Base-by-base conservation (phyloP, 2,888 invertebrate species). In the Temnothorax rugatulus region DNA sequence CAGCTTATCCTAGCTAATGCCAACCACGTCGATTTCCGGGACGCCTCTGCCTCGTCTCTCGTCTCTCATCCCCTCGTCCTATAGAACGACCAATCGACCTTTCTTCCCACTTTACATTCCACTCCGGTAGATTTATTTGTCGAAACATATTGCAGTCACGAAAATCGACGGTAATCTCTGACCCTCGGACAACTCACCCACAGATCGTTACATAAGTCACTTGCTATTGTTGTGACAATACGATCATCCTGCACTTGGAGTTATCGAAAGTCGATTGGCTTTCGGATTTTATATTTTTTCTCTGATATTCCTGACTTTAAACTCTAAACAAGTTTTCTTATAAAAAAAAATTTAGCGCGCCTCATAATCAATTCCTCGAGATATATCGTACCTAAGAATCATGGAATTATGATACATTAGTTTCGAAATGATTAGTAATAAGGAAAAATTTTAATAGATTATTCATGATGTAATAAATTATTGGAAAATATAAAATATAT, bases 61-160 rank as follows among this genome's bases (percentile, higher is more conserved):
- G 11, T 83, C 41, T 57, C 63, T 29, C 79, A 57, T 63, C 64
- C 52, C 38, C 29, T 29, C 63, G 8, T 29, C 57, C 25, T 21
- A 21, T 50, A 25, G 54, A 59, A 52, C 83, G 79, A 84, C 81
- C 90, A 84, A 90, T 86, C 89, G 84, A 85, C 84, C 83, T 81
- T 64, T 50, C 74, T 63, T 87, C 79, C 76, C 89, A 76, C 82
- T 90, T 90, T 90, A 88, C 88, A 90, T 90, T 90, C 90, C 87
- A 77, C 87, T 84, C 77, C 41, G 86, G 76, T 88, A 87, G 90
- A 90, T 90, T 90, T 90, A 90, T 90, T 90, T 89, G 89, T 87
- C 86, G 86, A 88, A 86, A 90, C 88, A 87, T 87, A 88, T 89
- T 84, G 84, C 87, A 77, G 86, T 85, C 77, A 82, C 87, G 74